Evolutionary conservation across 1,140 invertebrate genomes (phyloP).

Genomic region (Octopus sinensis): DNA sequence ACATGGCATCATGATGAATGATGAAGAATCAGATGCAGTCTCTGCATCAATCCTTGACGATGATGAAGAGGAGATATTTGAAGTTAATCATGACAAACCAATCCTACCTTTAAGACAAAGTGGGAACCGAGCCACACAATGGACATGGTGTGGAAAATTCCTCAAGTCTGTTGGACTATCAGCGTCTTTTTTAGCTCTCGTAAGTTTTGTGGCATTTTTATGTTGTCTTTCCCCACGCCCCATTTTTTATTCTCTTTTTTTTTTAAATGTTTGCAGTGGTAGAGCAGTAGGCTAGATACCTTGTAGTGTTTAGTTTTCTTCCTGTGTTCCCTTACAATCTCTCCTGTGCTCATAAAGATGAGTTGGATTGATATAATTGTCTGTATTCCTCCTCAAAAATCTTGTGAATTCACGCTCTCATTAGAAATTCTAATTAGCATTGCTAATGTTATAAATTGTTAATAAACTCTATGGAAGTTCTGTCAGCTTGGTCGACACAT

Average conservation of each 20-base stretch:
- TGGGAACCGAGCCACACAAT: neutral
- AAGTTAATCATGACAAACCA: constrained; percentile 18
- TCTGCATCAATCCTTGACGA: constrained; percentile 36
- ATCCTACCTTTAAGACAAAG: constrained; percentile 14
- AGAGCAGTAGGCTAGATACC: neutral
- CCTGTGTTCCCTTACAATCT: too few relatives aligned
- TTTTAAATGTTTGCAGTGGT: neutral
- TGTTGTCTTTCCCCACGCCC: neutral
- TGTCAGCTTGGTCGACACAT: too few relatives aligned
- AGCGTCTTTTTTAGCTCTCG: constrained; percentile 48
- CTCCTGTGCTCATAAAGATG: too few relatives aligned
- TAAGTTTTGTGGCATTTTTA: constrained; percentile 23
- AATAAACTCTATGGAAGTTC: too few relatives aligned
- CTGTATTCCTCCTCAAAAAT: too few relatives aligned
- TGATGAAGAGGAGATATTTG: constrained; percentile 16
- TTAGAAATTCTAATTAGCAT: too few relatives aligned
- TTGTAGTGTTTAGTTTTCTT: neutral
- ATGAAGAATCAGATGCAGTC: constrained; percentile 38
- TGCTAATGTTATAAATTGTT: too few relatives aligned
- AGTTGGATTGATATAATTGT: too few relatives aligned
- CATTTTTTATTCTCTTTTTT: neutral
- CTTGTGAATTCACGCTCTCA: too few relatives aligned
- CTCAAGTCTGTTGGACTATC: constrained; percentile 44
- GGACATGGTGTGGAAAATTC: constrained; percentile 35
- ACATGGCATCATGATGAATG: constrained; percentile 24